Evolutionary conservation across 2,113 vertebrate species (phyloP).

Genomic region (Pygathrix nemaeus): DNA sequence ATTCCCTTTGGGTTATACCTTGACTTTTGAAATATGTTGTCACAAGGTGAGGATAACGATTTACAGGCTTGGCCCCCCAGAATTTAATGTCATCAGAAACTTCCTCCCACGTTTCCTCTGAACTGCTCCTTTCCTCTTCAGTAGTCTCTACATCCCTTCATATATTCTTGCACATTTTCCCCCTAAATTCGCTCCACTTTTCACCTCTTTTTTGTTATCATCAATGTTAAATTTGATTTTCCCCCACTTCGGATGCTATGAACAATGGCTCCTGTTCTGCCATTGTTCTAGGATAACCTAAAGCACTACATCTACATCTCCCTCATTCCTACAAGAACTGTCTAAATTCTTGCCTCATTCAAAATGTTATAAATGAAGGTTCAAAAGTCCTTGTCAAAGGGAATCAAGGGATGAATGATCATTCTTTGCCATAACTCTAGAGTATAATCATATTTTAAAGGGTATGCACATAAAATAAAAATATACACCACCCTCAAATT

Average conservation of each 20-base stretch:
- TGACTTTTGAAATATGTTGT: not conserved
- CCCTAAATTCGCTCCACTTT: not conserved
- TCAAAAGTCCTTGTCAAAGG: not conserved
- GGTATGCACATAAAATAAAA: not conserved
- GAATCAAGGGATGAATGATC: not conserved
- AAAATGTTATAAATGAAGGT: not conserved
- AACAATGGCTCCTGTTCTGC: not conserved
- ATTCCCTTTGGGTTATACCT: not conserved
- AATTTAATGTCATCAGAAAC: not conserved
- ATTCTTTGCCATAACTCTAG: not conserved
- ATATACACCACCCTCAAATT: not conserved
- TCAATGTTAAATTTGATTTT: not conserved
- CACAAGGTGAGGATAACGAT: not conserved
- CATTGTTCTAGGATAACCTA: not conserved
- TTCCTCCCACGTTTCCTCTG: not conserved
- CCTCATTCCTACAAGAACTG: not conserved
- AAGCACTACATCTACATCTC: not conserved
- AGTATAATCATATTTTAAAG: not conserved
- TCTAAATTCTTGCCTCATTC: not conserved
- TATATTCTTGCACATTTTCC: not conserved
- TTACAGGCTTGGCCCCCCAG: not conserved
- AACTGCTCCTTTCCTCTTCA: not conserved
- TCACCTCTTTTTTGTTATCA: not conserved
- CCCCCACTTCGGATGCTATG: not conserved
- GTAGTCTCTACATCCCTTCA: not conserved